Evolutionary conservation across 2,888 invertebrate genomes (phyloP).

Genomic region (Melieria crassipennis): DNA sequence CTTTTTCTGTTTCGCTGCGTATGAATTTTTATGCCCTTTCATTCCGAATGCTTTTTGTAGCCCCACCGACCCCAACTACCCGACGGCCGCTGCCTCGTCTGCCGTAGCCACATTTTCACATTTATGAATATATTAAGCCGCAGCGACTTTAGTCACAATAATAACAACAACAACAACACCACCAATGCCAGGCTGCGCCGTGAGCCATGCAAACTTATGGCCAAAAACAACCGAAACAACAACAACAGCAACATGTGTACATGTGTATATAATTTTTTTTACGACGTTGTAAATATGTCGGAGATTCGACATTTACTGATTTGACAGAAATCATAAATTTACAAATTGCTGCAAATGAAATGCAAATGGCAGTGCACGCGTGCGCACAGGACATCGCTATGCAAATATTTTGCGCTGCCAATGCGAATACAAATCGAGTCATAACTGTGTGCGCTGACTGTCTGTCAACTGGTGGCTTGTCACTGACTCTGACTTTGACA

Average conservation of each 20-base stretch:
- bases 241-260: neutral
- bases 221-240: neutral
- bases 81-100: neutral
- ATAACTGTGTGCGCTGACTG: no score
- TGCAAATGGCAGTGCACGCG: no score
- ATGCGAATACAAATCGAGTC: no score
- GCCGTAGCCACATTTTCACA: conserved; percentile 6
- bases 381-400: no score
- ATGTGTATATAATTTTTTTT: neutral
- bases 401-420: no score
- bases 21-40: conserved; percentile 22
- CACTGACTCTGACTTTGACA: no score
- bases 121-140: conserved; percentile 27
- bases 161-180: conserved; percentile 17
- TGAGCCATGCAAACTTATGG: no score
- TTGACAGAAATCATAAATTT: conserved; percentile 13
- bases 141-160: conserved; percentile 10
- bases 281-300: neutral
- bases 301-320: neutral
- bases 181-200: neutral
- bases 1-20: conserved; percentile 11
- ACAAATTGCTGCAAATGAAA: conserved; percentile 11
- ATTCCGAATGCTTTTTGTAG: conserved; percentile 9
- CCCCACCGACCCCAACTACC: neutral
- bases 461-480: no score